Evolutionary conservation across 2,797 vertebrate species (phyloP).

Genomic region (Macropodus opercularis): DNA sequence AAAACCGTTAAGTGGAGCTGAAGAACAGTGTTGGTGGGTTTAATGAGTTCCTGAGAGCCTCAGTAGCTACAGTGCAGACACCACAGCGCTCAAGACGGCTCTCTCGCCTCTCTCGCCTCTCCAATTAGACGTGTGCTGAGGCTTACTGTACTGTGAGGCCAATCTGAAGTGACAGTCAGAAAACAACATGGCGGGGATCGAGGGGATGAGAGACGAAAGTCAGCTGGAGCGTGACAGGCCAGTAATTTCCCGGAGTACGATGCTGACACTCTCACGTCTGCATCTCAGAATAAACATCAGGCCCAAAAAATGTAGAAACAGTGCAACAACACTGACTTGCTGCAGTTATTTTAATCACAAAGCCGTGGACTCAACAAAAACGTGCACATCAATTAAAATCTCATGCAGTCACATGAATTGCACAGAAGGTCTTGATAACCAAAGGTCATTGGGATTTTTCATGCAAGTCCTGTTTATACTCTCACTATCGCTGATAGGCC

Average conservation of each 20-base stretch:
- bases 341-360: constrained; percentile 39
- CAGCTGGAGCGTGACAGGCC: constrained; percentile 65
- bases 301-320: constrained; percentile 4
- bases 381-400: constrained; percentile 8
- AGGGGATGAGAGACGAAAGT: constrained; percentile 67
- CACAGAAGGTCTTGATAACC: constrained; percentile 15
- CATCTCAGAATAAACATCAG: constrained; percentile 22
- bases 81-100: constrained; percentile 44
- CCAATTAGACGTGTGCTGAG: constrained; percentile 70
- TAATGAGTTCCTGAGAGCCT: constrained; percentile 62
- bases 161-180: constrained; percentile 71
- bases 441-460: constrained; percentile 13
- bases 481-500: constrained; percentile 30
- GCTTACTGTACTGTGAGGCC: constrained; percentile 63
- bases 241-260: constrained; percentile 61
- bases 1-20: constrained; percentile 53
- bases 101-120: constrained; percentile 60
- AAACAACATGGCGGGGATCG: constrained; percentile 66
- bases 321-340: constrained; percentile 22
- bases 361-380: constrained; percentile 18
- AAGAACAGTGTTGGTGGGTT: constrained; percentile 48
- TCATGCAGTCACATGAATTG: constrained; percentile 13
- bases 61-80: constrained; percentile 55
- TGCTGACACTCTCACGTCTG: constrained; percentile 43
- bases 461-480: constrained; percentile 7